These are phyloP conservation scores for Neoscelio sp. DNA, from an alignment of 2,888 invertebrate genomes.

Conservation along the genomic window DNA sequence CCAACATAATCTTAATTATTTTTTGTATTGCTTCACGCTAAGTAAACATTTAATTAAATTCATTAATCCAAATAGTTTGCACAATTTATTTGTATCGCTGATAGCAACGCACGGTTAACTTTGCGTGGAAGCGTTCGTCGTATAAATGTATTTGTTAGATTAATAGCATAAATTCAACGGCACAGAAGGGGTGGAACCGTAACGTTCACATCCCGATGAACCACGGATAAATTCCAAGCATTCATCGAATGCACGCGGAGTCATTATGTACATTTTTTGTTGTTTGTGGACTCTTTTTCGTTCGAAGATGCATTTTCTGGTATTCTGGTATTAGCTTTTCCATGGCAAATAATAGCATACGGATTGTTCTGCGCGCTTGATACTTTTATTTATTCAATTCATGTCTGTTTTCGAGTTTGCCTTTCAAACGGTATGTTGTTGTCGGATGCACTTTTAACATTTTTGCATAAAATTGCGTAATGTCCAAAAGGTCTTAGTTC, in stretches of 20 bases:
- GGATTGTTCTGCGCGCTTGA: constrained; percentile 28
- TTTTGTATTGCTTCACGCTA: too few species aligned
- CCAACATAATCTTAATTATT: too few species aligned
- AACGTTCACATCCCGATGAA: constrained; percentile 38
- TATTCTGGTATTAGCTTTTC: constrained; percentile 48
- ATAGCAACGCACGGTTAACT: constrained; percentile 22
- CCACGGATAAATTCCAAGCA: constrained; percentile 55
- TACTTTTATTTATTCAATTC: constrained; percentile 50
- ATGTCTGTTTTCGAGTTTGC: background rate
- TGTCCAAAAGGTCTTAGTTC: too few species aligned
- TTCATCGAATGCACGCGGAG: constrained; percentile 36
- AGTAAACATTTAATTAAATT: constrained; percentile 11
- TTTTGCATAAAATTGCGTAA: too few species aligned
- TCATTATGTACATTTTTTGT: constrained; percentile 52
- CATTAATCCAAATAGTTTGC: background rate
- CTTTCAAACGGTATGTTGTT: background rate
- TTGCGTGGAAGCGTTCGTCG: constrained; percentile 7
- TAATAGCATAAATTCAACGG: constrained; percentile 53
- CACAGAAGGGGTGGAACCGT: constrained; percentile 38
- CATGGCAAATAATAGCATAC: constrained; percentile 29
- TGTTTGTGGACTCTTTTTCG: constrained; percentile 34
- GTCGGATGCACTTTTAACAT: background rate
- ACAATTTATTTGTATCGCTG: constrained; percentile 13
- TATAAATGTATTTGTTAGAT: constrained; percentile 42
- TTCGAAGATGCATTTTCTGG: constrained; percentile 35